These are phyloP conservation scores for Theonella swinhoei DNA, from an alignment of 37 sponge, comb jelly and placozoan genomes.

Conservation along the genomic window DNA sequence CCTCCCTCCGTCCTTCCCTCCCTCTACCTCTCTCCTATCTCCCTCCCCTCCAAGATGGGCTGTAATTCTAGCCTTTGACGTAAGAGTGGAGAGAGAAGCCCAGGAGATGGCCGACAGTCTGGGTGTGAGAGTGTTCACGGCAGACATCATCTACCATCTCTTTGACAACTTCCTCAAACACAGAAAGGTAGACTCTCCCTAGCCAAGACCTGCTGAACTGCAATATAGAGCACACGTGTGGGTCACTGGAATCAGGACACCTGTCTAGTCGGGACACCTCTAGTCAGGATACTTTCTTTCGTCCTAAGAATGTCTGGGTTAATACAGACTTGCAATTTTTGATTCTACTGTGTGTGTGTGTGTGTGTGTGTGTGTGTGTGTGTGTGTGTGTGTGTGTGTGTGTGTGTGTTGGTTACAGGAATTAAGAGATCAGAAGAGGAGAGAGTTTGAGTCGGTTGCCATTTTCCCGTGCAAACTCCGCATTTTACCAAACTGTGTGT, in stretches of 20 bases:
- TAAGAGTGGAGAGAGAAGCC: slow-evolving; percentile 93
- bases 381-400: slow-evolving; percentile 4
- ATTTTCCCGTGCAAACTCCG: slow-evolving; percentile 95
- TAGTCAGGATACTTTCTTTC: neutral
- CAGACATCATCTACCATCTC: slow-evolving; percentile 99
- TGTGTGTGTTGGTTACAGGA: too few relatives aligned
- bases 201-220: slow-evolving; percentile 12
- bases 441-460: slow-evolving; percentile 83
- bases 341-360: too few relatives aligned
- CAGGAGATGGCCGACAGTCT: slow-evolving; percentile 93
- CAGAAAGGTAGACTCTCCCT: slow-evolving; percentile 73
- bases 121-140: slow-evolving; percentile 92
- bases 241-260: neutral
- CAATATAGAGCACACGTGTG: slow-evolving; percentile 16
- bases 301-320: slow-evolving; percentile 8
- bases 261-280: neutral
- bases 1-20: neutral
- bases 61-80: slow-evolving; percentile 97
- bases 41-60: slow-evolving; percentile 78
- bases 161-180: slow-evolving; percentile 95
- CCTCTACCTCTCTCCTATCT: neutral
- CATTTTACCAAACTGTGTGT: slow-evolving; percentile 92
- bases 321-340: neutral
- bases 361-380: neutral
- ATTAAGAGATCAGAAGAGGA: slow-evolving; percentile 66